phyloP scores from a whole-genome alignment of 2,113 vertebrate genomes.

The Pomatorhinus ruficollis region DNA sequence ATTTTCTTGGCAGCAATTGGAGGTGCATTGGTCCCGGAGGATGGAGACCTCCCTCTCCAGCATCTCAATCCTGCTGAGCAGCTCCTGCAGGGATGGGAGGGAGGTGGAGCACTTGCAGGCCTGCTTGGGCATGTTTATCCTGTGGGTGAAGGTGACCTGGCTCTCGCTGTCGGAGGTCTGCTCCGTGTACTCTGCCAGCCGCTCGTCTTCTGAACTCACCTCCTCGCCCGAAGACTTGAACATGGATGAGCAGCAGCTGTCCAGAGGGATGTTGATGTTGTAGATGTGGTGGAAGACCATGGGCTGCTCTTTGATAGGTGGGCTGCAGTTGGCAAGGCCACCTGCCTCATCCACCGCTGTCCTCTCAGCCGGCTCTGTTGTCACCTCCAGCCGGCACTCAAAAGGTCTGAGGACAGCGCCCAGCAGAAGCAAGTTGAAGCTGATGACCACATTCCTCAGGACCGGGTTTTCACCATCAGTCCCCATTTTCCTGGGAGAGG shows the following conservation, averaged over 20 bases:
- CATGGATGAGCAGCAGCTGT: slow-evolving; percentile 88
- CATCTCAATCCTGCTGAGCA: slow-evolving; percentile 91
- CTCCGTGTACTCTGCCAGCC: slow-evolving; percentile 81
- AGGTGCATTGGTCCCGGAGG: slow-evolving; percentile 88
- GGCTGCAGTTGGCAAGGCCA: slow-evolving; percentile 76
- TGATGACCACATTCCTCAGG: slow-evolving; percentile 75
- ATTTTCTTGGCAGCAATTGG: slow-evolving; percentile 88
- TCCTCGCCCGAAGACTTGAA: slow-evolving; percentile 78
- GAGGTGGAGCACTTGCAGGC: slow-evolving; percentile 85
- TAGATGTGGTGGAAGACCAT: slow-evolving; percentile 95
- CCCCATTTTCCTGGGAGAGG: slow-evolving; percentile 68
- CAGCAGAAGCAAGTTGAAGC: slow-evolving; percentile 76
- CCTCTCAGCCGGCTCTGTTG: slow-evolving; percentile 69
- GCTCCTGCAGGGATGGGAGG: slow-evolving; percentile 83
- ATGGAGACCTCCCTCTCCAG: slow-evolving; percentile 93
- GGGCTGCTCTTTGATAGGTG: slow-evolving; percentile 79
- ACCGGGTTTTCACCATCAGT: slow-evolving; percentile 64
- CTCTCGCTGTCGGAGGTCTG: slow-evolving; percentile 89
- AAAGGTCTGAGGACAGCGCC: slow-evolving; percentile 70
- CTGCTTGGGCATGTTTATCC: slow-evolving; percentile 93
- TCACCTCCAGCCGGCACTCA: slow-evolving; percentile 71
- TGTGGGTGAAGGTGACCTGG: slow-evolving; percentile 96
- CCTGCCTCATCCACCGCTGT: slow-evolving; percentile 65
- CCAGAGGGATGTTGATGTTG: slow-evolving; percentile 91
- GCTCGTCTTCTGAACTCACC: slow-evolving; percentile 75